Conservation (phyloP, 2,797 vertebrate genomes). For the Sardinella longiceps region DNA sequence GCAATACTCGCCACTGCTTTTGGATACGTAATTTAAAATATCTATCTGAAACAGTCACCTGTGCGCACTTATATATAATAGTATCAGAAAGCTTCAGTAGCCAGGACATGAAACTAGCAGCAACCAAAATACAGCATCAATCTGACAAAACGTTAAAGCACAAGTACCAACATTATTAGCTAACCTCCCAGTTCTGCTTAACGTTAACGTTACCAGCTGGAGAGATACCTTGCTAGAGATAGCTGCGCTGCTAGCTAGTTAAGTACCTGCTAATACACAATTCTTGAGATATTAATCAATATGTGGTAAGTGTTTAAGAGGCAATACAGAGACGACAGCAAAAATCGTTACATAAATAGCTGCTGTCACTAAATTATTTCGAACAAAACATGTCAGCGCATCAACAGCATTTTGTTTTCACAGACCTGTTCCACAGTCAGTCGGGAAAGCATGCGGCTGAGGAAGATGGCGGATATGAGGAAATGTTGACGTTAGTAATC, state of each 20-base stretch:
- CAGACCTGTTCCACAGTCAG: slow-evolving; percentile 65
- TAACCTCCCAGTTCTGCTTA: slow-evolving; percentile 7
- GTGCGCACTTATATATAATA: neutral
- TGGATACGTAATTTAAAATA: neutral
- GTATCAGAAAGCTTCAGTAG: neutral
- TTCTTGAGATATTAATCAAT: neutral
- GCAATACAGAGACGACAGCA: neutral
- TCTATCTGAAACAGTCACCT: neutral
- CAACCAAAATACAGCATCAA: neutral
- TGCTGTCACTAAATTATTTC: neutral
- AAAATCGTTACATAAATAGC: neutral
- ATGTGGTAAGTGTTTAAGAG: neutral
- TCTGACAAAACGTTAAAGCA: neutral
- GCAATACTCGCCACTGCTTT: neutral
- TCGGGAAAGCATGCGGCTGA: slow-evolving; percentile 66
- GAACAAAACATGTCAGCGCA: neutral
- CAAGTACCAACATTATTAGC: neutral
- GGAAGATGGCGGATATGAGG: slow-evolving; percentile 68
- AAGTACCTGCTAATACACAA: slow-evolving; percentile 10
- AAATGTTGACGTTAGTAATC: slow-evolving; percentile 65
- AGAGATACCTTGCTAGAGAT: neutral
- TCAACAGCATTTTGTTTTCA: slow-evolving; percentile 22
- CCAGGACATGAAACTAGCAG: neutral
- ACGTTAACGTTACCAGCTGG: neutral
- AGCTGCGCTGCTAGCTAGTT: neutral